Percentiles rank a stretch among this genome's conserved stretches.
Conservation (phyloP, 2,113 vertebrate genomes). For the Hydrolagus affinis region DNA sequence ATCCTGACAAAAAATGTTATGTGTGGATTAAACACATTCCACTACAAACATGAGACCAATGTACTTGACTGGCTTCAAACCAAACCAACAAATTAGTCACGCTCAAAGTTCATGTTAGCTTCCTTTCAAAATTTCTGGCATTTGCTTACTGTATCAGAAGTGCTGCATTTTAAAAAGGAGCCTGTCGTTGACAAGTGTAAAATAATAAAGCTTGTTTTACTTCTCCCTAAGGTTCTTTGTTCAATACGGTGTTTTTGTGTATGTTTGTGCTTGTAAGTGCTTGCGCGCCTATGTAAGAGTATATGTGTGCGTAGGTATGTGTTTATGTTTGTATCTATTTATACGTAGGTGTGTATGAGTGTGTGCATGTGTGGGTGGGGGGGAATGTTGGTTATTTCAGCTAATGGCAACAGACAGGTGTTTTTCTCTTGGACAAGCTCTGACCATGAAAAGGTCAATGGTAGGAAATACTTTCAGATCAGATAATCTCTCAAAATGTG, state of each 20-base stretch:
- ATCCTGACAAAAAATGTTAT: neutral
- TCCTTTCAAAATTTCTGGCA: neutral
- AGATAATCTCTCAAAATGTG: constrained; percentile 28
- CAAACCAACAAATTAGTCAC: neutral
- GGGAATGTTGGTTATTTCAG: neutral
- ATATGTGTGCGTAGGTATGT: too few relatives aligned
- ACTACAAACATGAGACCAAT: neutral
- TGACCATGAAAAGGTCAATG: constrained; percentile 15
- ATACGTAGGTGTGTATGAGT: too few relatives aligned
- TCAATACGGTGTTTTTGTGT: too few relatives aligned
- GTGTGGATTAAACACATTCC: constrained; percentile 3
- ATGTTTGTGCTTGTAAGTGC: too few relatives aligned
- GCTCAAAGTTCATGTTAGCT: neutral
- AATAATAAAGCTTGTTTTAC: neutral
- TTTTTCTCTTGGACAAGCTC: constrained; percentile 28
- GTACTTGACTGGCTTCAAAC: neutral
- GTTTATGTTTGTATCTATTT: too few relatives aligned
- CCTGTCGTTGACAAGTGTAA: neutral
- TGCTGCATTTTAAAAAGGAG: too few relatives aligned
- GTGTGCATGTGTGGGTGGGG: too few relatives aligned
- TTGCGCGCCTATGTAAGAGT: too few relatives aligned
- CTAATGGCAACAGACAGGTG: constrained; percentile 27
- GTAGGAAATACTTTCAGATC: constrained; percentile 28
- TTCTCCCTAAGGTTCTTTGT: neutral
- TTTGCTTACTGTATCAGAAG: neutral